phyloP scores from a whole-genome alignment of 2,113 vertebrate species.

The Oreochromis aureus region DNA sequence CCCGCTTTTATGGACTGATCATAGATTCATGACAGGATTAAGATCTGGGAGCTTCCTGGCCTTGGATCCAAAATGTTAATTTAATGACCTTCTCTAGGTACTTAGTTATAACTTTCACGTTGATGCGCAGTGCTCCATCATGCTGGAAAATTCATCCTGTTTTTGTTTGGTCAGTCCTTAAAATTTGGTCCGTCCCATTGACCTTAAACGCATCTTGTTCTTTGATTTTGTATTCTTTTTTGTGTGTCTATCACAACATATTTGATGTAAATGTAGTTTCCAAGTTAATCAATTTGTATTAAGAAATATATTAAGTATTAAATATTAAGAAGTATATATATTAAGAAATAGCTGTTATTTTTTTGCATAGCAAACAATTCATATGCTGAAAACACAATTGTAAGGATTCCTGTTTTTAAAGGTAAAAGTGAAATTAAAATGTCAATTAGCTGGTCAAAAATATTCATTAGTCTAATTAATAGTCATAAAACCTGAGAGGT shows the following conservation, averaged over 20 bases:
- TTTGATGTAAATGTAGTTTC: not conserved
- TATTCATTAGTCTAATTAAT: not conserved
- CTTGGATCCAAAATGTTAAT: not conserved
- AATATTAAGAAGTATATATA: not conserved
- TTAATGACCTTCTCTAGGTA: not conserved
- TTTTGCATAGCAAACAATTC: not conserved
- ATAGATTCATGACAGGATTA: not conserved
- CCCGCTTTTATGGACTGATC: not conserved
- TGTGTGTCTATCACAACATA: not conserved
- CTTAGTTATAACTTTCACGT: not conserved
- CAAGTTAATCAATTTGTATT: accelerated
- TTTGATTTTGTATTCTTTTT: not conserved
- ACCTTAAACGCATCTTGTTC: not conserved
- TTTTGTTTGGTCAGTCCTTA: not conserved
- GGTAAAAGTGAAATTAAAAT: not conserved
- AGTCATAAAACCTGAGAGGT: accelerated
- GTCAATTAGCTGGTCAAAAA: not conserved
- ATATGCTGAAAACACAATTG: not conserved
- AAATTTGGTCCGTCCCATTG: not conserved
- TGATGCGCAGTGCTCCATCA: not conserved
- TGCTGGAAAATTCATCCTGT: not conserved
- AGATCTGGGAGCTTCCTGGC: not conserved
- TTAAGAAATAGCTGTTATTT: not conserved
- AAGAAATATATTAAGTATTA: accelerated
- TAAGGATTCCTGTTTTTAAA: not conserved